A percentile compares a stretch with the other conserved stretches of the same genome.
Conservation (phyloP, 2,888 invertebrate species). For the Chrysolina haemoptera region DNA sequence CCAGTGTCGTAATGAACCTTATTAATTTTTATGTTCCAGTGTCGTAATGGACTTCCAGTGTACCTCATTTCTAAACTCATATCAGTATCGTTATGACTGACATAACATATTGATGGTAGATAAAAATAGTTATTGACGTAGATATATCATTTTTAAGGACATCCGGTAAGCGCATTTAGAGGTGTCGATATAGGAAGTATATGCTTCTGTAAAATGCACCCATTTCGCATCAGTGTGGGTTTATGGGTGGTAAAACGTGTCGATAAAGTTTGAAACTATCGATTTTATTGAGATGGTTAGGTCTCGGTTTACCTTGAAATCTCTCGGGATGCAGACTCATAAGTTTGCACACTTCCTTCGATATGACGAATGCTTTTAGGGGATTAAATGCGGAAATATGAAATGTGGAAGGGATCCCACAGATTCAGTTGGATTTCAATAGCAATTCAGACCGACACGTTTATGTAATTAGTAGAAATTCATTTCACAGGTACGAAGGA, state of each 20-base stretch:
- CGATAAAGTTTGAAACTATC: conserved; percentile 65
- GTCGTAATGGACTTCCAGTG: no score
- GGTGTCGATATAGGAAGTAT: conserved; percentile 52
- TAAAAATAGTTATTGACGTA: no score
- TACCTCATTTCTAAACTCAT: no score
- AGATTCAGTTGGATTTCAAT: background rate
- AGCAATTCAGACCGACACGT: no score
- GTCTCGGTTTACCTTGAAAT: conserved; percentile 45
- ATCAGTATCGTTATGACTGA: no score
- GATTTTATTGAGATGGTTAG: conserved; percentile 59
- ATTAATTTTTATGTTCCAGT: no score
- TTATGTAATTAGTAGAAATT: no score
- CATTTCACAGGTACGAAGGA: no score
- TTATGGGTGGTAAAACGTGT: conserved; percentile 65
- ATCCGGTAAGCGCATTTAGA: conserved; percentile 49
- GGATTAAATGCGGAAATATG: conserved; percentile 7
- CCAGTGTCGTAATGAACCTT: no score
- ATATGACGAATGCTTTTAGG: conserved; percentile 29
- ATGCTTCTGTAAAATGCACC: conserved; percentile 62
- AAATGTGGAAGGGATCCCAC: background rate
- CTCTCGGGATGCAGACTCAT: conserved; percentile 44
- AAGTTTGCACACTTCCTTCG: conserved; percentile 33
- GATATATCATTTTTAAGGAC: background rate
- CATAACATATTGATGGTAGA: no score
- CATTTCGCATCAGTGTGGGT: conserved; percentile 60